Conservation (phyloP, 2,113 vertebrate species). For the Pyxicephalus adspersus region DNA sequence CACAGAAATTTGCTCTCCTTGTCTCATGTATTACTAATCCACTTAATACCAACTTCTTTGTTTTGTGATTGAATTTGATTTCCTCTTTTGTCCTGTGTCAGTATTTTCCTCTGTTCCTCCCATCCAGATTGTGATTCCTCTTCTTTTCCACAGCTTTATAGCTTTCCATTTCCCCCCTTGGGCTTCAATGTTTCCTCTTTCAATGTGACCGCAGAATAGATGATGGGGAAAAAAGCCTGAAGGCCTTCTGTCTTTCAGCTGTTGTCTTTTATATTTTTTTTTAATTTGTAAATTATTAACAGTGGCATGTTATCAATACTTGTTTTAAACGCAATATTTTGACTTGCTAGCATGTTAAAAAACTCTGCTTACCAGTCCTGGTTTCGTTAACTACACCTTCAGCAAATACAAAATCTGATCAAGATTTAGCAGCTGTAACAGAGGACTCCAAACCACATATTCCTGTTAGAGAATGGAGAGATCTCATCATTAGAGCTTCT, state of each 20-base stretch:
- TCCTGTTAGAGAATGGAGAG: too few relatives aligned
- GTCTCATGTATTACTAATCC: neutral
- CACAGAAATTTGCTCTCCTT: too few relatives aligned
- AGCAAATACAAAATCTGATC: too few relatives aligned
- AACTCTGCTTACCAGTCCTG: too few relatives aligned
- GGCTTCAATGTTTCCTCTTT: slow-evolving; percentile 15
- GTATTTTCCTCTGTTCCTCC: neutral
- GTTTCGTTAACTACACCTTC: too few relatives aligned
- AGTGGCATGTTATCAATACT: neutral
- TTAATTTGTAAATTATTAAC: neutral
- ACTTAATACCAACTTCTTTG: neutral
- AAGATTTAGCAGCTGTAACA: too few relatives aligned
- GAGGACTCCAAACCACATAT: too few relatives aligned
- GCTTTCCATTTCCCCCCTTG: slow-evolving; percentile 27
- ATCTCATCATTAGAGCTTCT: too few relatives aligned
- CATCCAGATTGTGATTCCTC: neutral
- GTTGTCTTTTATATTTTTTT: neutral
- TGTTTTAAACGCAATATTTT: too few relatives aligned
- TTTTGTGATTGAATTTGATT: slow-evolving; percentile 17
- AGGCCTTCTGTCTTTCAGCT: neutral
- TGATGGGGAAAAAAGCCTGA: neutral
- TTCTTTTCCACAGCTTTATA: slow-evolving; percentile 8
- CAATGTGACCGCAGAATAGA: neutral
- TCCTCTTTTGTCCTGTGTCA: slow-evolving; percentile 6
- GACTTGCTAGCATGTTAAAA: too few relatives aligned